These are phyloP conservation scores for Leptopilina clavipes DNA, from an alignment of 1,140 invertebrate species.

Conservation along the genomic window DNA sequence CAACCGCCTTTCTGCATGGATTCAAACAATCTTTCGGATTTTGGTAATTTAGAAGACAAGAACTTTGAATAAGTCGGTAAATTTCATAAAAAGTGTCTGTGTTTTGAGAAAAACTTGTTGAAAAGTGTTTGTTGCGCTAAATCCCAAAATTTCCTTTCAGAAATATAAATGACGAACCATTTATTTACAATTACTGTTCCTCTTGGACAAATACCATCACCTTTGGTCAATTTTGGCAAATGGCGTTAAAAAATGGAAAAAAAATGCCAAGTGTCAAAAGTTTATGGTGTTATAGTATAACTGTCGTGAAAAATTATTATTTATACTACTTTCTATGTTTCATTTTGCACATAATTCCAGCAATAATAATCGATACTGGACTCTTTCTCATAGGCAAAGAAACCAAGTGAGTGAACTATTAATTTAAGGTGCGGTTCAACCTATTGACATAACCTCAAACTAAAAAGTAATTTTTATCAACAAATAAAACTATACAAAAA, in stretches of 20 bases:
- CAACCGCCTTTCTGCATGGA: too few species aligned
- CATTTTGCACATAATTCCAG: conserved; percentile 78
- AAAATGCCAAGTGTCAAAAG: conserved; percentile 69
- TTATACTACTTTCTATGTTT: conserved; percentile 73
- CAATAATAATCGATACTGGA: conserved; percentile 76
- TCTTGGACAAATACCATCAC: conserved; percentile 70
- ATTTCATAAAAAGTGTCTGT: not conserved
- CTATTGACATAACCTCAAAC: too few species aligned
- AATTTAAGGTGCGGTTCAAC: too few species aligned
- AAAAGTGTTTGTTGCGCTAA: not conserved
- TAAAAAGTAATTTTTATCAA: too few species aligned
- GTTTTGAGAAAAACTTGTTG: not conserved
- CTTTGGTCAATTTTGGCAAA: conserved; percentile 73
- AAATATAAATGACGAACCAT: conserved; percentile 65
- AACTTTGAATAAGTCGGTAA: too few species aligned
- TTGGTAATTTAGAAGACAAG: not conserved
- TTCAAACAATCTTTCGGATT: too few species aligned
- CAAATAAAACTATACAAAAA: too few species aligned
- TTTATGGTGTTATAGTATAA: conserved; percentile 77
- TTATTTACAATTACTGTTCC: conserved; percentile 74
- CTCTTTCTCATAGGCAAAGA: conserved; percentile 75
- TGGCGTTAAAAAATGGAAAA: conserved; percentile 69
- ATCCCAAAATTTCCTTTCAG: conserved; percentile 49
- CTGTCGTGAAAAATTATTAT: conserved; percentile 65
- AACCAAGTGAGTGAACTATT: conserved; percentile 72